Base-by-base conservation (phyloP, 2,888 invertebrate species). In the Trachelus iudaicus region DNA sequence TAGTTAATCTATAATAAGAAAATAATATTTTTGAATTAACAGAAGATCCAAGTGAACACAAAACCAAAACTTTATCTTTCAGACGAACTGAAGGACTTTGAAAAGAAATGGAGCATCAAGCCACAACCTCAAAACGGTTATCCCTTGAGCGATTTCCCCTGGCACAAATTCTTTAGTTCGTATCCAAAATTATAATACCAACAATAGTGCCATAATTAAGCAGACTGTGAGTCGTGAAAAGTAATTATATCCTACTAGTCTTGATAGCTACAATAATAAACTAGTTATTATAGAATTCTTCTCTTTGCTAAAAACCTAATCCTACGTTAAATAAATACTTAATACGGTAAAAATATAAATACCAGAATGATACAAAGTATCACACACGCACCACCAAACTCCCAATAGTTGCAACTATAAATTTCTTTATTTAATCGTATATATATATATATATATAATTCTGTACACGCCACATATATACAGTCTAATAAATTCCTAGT, bases 141-240 rank as follows among this genome's bases (percentile, higher is more conserved):
- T 75, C 37, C 77, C 13, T 40, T 75, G 4, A 37, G 75, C 40
- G 31, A 78, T 30, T 88, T 90, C 77, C 85, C 87, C 4, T 91
- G 90, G 91, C 81, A 86, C 35, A 87, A 88, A 79, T 90, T 87
- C 81, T 91, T 90, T 81, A 87, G 87, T 30, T 87, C 87, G 6
- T 85, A 85, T 82, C 89, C 90, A 79, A 90, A 90, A 85, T 87
- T 90, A 73, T 73, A 78, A 79, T 30, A 68, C 30, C 35, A 77
- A n/a, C 68, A 69, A 75, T 31, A 9, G 30, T n/a, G 3, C 23
- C 9, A 33, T 11, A 15, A 31, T 71, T 31, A 71, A 15, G 33
- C 34, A 31, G 71, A 71, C 71, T 12, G 31, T 12, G 71, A 30
- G 33, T 13, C 23, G 71, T 34, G 31, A 71, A 71, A 71, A 31